phyloP scores from a whole-genome alignment of 2,888 invertebrate genomes.

The Melieria crassipennis region DNA sequence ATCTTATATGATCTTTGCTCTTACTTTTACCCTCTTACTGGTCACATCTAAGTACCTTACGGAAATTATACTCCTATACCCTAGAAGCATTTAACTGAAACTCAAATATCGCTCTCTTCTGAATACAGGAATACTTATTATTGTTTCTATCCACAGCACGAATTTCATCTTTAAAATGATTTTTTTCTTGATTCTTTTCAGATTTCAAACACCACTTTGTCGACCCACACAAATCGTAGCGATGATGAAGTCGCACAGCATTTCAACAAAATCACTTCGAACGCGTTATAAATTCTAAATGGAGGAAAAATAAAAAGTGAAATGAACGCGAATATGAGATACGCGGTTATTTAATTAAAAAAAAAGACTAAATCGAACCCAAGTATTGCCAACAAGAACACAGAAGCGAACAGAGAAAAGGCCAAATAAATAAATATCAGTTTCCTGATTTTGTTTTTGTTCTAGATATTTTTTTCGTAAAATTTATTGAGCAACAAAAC shows the following conservation, averaged over 20 bases:
- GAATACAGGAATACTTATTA: not conserved
- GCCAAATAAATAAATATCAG: not conserved
- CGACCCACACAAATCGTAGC: conserved; percentile 25
- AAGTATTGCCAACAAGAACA: not conserved
- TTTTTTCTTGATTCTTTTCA: conserved; percentile 13
- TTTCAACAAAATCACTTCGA: conserved; percentile 40
- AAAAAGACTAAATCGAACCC: not conserved
- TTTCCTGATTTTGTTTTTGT: conserved; percentile 15
- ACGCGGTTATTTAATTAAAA: not conserved
- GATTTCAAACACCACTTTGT: conserved; percentile 1
- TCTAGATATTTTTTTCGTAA: conserved; percentile 25
- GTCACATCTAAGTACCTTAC: too few species aligned
- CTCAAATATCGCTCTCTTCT: not conserved
- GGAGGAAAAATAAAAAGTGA: not conserved
- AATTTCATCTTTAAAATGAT: not conserved
- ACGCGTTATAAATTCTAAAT: conserved; percentile 48
- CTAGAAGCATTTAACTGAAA: not conserved
- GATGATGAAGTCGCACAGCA: conserved; percentile 48
- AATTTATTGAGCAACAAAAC: conserved; percentile 24
- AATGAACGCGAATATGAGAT: not conserved
- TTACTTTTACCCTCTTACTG: too few species aligned
- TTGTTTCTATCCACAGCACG: too few species aligned
- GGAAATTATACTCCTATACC: too few species aligned
- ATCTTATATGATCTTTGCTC: too few species aligned
- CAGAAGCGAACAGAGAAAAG: not conserved